Evolutionary conservation across 2,888 invertebrate species (phyloP).

Genomic region (Aethes cnicana): DNA sequence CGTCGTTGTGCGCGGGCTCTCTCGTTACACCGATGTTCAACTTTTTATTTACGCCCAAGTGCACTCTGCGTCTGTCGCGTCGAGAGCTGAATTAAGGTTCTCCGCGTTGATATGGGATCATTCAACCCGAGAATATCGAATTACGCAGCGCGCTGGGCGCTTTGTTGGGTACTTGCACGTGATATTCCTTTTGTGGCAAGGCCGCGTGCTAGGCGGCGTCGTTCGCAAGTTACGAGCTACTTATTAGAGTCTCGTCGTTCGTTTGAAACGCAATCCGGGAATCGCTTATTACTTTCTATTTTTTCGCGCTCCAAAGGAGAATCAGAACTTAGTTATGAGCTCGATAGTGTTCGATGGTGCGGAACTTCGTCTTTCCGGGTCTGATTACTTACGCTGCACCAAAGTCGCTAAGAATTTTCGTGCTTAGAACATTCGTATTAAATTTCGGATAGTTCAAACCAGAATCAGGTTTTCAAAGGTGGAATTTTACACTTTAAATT

Average conservation of each 20-base stretch:
- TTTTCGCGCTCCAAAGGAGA: slow-evolving; percentile 23
- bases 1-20: slow-evolving; percentile 64
- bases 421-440: background rate
- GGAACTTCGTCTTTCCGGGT: slow-evolving; percentile 1
- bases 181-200: slow-evolving; percentile 66
- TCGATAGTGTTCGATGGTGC: background rate
- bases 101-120: slow-evolving; percentile 79
- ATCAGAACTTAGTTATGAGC: slow-evolving; percentile 24
- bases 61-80: slow-evolving; percentile 74
- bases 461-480: background rate
- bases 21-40: slow-evolving; percentile 75
- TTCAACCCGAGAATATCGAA: slow-evolving; percentile 79
- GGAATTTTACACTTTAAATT: background rate
- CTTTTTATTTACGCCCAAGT: slow-evolving; percentile 82
- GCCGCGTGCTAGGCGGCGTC: slow-evolving; percentile 37
- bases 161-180: slow-evolving; percentile 78
- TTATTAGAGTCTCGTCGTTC: slow-evolving; percentile 25
- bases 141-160: slow-evolving; percentile 76
- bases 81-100: slow-evolving; percentile 79
- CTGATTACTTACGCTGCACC: slow-evolving; percentile 11
- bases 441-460: background rate
- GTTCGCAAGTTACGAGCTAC: slow-evolving; percentile 29
- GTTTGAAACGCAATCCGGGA: slow-evolving; percentile 37
- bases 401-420: background rate
- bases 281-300: slow-evolving; percentile 34